phyloP scores from a whole-genome alignment of 1,140 invertebrate genomes.

The Choristoneura fumiferana region DNA sequence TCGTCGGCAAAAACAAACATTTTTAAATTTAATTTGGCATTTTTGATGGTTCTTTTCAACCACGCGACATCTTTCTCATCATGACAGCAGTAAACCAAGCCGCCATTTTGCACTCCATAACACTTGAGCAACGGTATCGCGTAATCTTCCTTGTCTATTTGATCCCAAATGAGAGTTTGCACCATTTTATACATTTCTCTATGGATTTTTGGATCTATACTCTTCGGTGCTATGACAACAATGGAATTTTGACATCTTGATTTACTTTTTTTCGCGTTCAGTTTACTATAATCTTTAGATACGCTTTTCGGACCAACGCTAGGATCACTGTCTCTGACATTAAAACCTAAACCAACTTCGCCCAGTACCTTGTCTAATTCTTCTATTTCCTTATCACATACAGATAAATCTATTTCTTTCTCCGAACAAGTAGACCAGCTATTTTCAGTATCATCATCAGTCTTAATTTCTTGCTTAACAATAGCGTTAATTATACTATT shows the following conservation, averaged over 20 bases:
- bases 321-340: no score
- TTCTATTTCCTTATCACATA: no score
- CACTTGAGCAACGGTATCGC: slow-evolving; percentile 39
- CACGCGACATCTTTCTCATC: slow-evolving; percentile 23
- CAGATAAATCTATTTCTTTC: no score
- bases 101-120: slow-evolving; percentile 35
- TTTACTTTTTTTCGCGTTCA: no score
- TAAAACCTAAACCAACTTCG: no score
- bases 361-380: no score
- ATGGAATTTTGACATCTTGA: background rate
- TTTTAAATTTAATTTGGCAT: slow-evolving; percentile 1
- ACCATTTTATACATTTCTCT: slow-evolving; percentile 17
- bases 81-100: slow-evolving; percentile 39
- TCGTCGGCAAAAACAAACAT: background rate
- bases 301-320: no score
- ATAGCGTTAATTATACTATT: no score
- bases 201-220: slow-evolving; percentile 8
- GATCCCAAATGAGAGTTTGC: slow-evolving; percentile 27
- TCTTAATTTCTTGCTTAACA: no score
- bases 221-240: background rate
- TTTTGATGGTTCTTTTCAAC: slow-evolving; percentile 10
- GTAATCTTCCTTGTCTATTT: background rate
- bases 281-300: no score
- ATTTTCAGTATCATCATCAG: no score
- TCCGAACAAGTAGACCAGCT: no score